Base-by-base conservation (phyloP, 2,797 vertebrate species). In the Falco naumanni region DNA sequence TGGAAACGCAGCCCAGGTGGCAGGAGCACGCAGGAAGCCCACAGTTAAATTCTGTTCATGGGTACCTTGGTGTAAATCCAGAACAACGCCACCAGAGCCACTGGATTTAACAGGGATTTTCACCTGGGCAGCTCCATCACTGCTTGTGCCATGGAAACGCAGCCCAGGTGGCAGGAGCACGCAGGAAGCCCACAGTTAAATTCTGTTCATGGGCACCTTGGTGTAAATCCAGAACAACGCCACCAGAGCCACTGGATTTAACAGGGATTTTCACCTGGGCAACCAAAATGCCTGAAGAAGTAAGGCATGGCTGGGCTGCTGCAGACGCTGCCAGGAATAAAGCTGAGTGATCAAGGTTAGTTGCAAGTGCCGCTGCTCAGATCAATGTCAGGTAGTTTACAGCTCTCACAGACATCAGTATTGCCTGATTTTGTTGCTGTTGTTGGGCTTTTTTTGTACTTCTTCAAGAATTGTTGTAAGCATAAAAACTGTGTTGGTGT, bases 191-290 rank as follows among this genome's bases (percentile, higher is more conserved):
- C 69, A n/a, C n/a, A 31, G 91, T 13, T 87, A 13, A 84, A 81
- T 92, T 84, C 77, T 79, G 48, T 56, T 90, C 5, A 3, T 61
- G 56, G 25, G 25, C 51, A 70, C 9, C 45, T 28, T 0, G 0
- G 39, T 85, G 61, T 69, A 94, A 92, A 91, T 69, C 51, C 61
- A 90, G 87, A 87, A 26, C 34, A 81, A 2, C 6, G 4, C n/a
- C 63, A 59, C 43, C 12, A 19, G 41, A 93, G 76, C 72, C 81
- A 60, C 22, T 0, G 1, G 69, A 34, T 41, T 93, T 84, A 76
- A 70, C 13, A 81, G 83, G 57, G 83, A 78, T 95, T 93, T 95
- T 86, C 72, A 92, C 65, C 76, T 82, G 94, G 87, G 53, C 77
- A 92, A 50, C 53, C 57, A 78, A 86, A 94, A 60, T 29, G 63